These are phyloP conservation scores for Holcopasites calliopsidis DNA, from an alignment of 1,140 invertebrate genomes.

Conservation along the genomic window DNA sequence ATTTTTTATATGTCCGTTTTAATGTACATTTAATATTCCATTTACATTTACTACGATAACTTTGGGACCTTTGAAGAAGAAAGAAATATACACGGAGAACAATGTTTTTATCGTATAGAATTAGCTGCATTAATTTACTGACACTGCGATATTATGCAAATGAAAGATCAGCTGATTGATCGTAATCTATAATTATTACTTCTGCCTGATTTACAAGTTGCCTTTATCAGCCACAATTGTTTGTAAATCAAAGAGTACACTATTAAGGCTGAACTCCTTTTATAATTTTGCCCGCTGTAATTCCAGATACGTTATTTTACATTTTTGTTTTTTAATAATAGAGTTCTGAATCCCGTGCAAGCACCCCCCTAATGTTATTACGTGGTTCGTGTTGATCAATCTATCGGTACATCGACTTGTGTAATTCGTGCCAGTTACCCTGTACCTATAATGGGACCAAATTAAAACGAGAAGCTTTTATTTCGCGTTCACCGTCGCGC, in stretches of 20 bases:
- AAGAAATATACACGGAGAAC: neutral
- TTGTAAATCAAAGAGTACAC: too few species aligned
- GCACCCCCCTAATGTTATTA: too few species aligned
- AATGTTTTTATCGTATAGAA: neutral
- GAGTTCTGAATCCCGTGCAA: conserved; percentile 38
- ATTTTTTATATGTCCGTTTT: conserved; percentile 41
- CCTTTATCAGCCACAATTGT: too few species aligned
- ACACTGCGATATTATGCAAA: neutral
- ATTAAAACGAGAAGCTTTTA: conserved; percentile 64
- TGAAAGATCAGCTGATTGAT: too few species aligned
- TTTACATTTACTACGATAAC: conserved; percentile 23
- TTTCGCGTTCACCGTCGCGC: conserved; percentile 69
- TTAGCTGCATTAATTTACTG: neutral
- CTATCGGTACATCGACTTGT: conserved; percentile 56
- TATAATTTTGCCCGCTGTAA: too few species aligned
- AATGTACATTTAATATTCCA: conserved; percentile 10
- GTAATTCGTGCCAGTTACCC: conserved; percentile 65
- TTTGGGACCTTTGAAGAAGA: conserved; percentile 17
- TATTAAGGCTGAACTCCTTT: too few species aligned
- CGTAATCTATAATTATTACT: too few species aligned
- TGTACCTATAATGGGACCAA: conserved; percentile 78
- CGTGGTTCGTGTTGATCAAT: conserved; percentile 50
- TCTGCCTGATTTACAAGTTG: too few species aligned
- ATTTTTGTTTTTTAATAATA: neutral
- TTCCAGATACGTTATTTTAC: neutral